Conservation (phyloP, 2,888 invertebrate species). For the Hipparchia semele region DNA sequence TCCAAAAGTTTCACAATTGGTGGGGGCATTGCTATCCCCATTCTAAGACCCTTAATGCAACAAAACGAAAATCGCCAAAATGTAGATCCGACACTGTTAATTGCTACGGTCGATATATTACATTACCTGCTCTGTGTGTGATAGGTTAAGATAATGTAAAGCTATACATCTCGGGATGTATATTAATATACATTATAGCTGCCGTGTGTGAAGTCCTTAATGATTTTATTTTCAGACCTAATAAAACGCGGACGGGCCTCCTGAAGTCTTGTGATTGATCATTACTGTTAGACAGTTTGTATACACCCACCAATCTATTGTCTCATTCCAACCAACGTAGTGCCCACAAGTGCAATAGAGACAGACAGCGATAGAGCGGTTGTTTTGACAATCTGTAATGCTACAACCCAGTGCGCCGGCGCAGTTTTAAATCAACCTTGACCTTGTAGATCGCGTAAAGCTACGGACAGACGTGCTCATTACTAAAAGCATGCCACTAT, state of each 20-base stretch:
- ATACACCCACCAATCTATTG: slow-evolving; percentile 49
- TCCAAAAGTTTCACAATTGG: too few species aligned
- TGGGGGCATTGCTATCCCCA: too few species aligned
- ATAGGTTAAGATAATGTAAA: too few species aligned
- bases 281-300: slow-evolving; percentile 43
- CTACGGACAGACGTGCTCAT: slow-evolving; percentile 41
- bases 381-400: slow-evolving; percentile 41
- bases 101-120: too few species aligned
- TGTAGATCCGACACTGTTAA: too few species aligned
- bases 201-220: slow-evolving; percentile 41
- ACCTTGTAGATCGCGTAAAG: slow-evolving; percentile 64
- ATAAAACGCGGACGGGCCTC: slow-evolving; percentile 65
- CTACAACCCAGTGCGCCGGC: slow-evolving; percentile 45
- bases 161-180: too few species aligned
- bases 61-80: too few species aligned
- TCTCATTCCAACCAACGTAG: slow-evolving; percentile 47
- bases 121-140: too few species aligned
- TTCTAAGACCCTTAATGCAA: too few species aligned
- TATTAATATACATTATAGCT: too few species aligned
- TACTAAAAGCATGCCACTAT: too few species aligned
- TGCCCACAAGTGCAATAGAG: slow-evolving; percentile 51
- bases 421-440: slow-evolving; percentile 68
- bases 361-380: slow-evolving; percentile 40
- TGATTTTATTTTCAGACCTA: slow-evolving; percentile 68
- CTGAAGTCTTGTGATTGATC: slow-evolving; percentile 67